These are phyloP conservation scores for Charaxes varanes DNA, from an alignment of 1,140 invertebrate genomes.

Conservation along the genomic window DNA sequence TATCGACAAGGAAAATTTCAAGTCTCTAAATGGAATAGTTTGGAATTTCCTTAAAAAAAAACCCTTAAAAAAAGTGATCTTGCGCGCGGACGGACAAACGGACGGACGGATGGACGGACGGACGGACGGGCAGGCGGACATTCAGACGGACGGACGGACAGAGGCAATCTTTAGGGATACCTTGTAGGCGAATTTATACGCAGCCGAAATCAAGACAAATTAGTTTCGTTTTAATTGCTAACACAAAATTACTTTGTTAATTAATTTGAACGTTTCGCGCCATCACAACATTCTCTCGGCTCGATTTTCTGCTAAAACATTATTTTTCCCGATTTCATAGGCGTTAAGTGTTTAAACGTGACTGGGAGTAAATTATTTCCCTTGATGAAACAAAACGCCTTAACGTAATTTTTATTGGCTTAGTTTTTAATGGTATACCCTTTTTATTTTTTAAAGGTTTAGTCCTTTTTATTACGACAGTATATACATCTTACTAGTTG, in stretches of 20 bases:
- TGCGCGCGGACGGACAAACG: too few species aligned
- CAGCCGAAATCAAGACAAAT: constrained; percentile 39
- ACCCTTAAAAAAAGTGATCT: too few species aligned
- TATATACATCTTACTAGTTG: too few species aligned
- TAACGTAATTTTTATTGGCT: constrained; percentile 61
- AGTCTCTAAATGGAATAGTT: too few species aligned
- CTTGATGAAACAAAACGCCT: constrained; percentile 65
- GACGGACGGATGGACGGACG: too few species aligned
- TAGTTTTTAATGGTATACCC: constrained; percentile 59
- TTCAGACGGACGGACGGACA: too few species aligned
- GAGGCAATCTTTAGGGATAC: too few species aligned
- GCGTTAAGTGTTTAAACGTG: constrained; percentile 53
- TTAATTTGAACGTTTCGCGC: constrained; percentile 30
- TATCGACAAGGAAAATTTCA: too few species aligned
- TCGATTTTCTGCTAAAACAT: constrained; percentile 29
- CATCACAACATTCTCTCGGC: constrained; percentile 32
- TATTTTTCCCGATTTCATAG: constrained; percentile 38
- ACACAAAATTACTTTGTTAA: constrained; percentile 44
- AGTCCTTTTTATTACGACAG: too few species aligned
- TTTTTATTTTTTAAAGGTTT: too few species aligned
- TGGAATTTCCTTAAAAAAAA: too few species aligned
- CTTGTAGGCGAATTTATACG: constrained; percentile 42
- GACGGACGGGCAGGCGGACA: too few species aligned
- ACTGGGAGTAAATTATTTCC: constrained; percentile 53
- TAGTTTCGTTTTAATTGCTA: constrained; percentile 42